Base-by-base conservation (phyloP, 2,113 vertebrate genomes). In the Tricholaema leucomelas region DNA sequence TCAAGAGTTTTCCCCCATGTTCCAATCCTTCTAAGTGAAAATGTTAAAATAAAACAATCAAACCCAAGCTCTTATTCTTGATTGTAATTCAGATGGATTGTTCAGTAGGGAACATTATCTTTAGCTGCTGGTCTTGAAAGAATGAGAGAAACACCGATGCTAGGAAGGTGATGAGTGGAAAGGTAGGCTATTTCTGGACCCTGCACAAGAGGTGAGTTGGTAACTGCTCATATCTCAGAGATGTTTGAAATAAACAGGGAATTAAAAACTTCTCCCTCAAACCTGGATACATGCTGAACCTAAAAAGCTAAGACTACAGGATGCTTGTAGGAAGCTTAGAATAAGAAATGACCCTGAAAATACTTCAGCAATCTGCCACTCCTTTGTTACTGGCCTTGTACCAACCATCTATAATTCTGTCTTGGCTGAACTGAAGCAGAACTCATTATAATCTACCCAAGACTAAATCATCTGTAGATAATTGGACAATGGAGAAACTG, bases 401-500 rank as follows among this genome's bases (percentile, higher is more conserved):
- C 64, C 86, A 93, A 75, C 9, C 55, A 48, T 77, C 83, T 60
- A 52, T 35, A 61, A 87, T 52, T 83, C 81, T 71, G 11, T 75
- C 81, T 87, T 85, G 75, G 84, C 85, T 95, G 87, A 87, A 80
- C 65, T 91, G 89, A 93, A 94, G 87, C 87, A 92, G 76, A 94
- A 92, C n/a, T 76, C 87, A 91, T 91, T 95, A 83, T 87, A 95
- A 85, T 82, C 64, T 54, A 92, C 69, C 72, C 69, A 72, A 91
- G 91, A 92, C 35, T 92, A 89, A 93, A 93, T 89, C 82, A 75
- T 82, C 75, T 89, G 69, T 63, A 69, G 89, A 78, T 92, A 95
- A 96, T 85, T 91, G 86, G 65, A 78, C 38, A 83, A 52, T n/a
- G 31, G 60, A 91, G 89, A 77, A 89, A 83, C 46, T 80, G 79